Base-by-base conservation (phyloP, 1,140 invertebrate species). In the Goniozus legneri region DNA sequence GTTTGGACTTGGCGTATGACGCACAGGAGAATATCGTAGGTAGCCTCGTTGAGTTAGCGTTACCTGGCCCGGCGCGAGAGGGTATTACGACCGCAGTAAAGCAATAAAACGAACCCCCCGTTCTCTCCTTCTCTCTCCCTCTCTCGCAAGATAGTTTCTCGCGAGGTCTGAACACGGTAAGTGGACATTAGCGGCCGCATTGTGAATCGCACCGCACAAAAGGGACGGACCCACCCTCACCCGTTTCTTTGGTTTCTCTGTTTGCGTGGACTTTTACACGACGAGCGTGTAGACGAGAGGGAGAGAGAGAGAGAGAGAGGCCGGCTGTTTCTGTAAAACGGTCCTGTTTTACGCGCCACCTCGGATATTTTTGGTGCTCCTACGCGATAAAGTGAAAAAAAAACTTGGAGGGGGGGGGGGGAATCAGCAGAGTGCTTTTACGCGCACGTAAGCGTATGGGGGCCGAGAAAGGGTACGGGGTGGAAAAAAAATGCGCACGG, bases 81-180 rank as follows among this genome's bases (percentile, higher is more conserved):
- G 60, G 57, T 58, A 68, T 72, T 70, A 73, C 72, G 58, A 60
- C 64, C 50, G 60, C 56, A 54, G 64, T 70, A 73, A 73, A 70
- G 62, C 68, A 70, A 51, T 69, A 72, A 70, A 72, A 69, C 64
- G 46, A 39, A 47, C 48, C 44, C 39, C 37, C 36, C 44, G 38
- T 13, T 20, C 18, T 21, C 36, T 16, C 35, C 12, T 37, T 4
- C n/a, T 40, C 20, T 13, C 18, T 40, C 24, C 12, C 27, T 21
- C 27, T n/a, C 14, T 22, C 8, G 19, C 10, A 15, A 4, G 36
- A 19, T 16, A 18, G 36, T 12, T 4, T 10, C n/a, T 13, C 20
- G n/a, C n/a, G 37, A 31, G 30, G 52, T 58, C 56, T 47, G 56
- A 41, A 42, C 50, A 43, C 56, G 54, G 58, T 67, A 65, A 72